Base-by-base conservation (phyloP, 2,888 invertebrate genomes). In the Lasioglossum morio region DNA sequence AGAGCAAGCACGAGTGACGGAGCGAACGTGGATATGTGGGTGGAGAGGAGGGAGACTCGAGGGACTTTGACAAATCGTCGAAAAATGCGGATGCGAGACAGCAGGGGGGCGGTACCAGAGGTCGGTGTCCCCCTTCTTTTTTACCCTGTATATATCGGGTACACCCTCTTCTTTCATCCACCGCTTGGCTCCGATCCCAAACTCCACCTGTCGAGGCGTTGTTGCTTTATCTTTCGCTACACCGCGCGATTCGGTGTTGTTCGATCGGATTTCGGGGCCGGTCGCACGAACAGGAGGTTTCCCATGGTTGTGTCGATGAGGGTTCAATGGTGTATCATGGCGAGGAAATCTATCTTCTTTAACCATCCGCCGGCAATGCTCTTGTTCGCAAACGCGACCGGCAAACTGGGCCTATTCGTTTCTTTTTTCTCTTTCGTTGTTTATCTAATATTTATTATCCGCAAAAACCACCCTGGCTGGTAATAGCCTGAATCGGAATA, bases 31-130 rank as follows among this genome's bases (percentile, higher is more conserved):
- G 80, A 72, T 75, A 19, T 5, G 19, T 19, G 30, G 19, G 34
- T 66, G 19, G 16, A 30, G 16, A 30, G 34, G 66, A 19, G 66
- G 8, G 66, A 19, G 66, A 34, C 87, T 84, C 89, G 87, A 85
- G 89, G 87, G 93, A 94, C 94, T 93, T 94, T 94, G 94, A 94
- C 93, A 94, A 94, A 94, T 94, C 92, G 94, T 93, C 90, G 93
- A 93, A 93, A 93, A 93, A 93, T 93, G 91, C 91, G 90, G 86
- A 86, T 84, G 85, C 83, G 84, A 87, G 89, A 85, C 81, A 79
- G 84, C 34, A 79, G 74, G 85, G 82, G 79, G 83, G 85, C 76
- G 87, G 86, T 66, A 77, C 80, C 80, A 60, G 81, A 85, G 87
- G 79, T 87, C 80, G 87, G 74, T 82, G 84, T 85, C 77, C 83